Evolutionary conservation across 2,888 invertebrate species (phyloP), one percentile per base, ranked within the genome.

Genomic region (Esperia sulphurella): DNA sequence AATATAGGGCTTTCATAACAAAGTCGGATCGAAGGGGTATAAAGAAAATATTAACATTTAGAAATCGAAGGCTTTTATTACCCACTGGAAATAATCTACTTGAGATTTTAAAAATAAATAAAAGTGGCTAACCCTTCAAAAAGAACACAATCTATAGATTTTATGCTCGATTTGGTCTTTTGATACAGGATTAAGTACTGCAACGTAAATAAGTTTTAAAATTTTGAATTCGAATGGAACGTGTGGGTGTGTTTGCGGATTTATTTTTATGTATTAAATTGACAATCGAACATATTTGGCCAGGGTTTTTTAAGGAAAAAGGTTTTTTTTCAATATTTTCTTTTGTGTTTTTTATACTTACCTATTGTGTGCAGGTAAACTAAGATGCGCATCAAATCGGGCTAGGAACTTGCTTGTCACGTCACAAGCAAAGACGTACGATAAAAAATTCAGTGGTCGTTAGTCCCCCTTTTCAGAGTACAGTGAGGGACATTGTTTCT

Each of bases 381-480:
- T 35, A 35, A 31, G 31, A 31, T 10, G 31, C 31, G 31, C 2
- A 10, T 9, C 31, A 10, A 31, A 31, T 31, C 31, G 31, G 9
- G 10, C 31, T 31, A 7, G 9, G 10, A 8, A 9, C 31, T 31
- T 31, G 31, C 31, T 12, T 14, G 31, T 40, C 29, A 42, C 28
- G 8, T 28, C 13, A 41, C 44, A 29, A 21, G 46, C 13, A 41
- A 41, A 50, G 48, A 48, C 51, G 43, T 53, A n/a, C n/a, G 59
- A 57, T 80, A 69, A 82, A 83, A 78, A 76, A 84, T 84, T 78
- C 83, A 83, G 54, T 54, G 57, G 68, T 72, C 82, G 81, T 83
- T 83, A 83, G 77, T 51, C 64, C 62, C 61, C 58, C 65, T 61
- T 65, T 66, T 69, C 54, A 68, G 54, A 51, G 57, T 57, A 58